These are phyloP conservation scores for Mionectes macconnelli DNA, from an alignment of 2,113 vertebrate species.

Conservation along the genomic window DNA sequence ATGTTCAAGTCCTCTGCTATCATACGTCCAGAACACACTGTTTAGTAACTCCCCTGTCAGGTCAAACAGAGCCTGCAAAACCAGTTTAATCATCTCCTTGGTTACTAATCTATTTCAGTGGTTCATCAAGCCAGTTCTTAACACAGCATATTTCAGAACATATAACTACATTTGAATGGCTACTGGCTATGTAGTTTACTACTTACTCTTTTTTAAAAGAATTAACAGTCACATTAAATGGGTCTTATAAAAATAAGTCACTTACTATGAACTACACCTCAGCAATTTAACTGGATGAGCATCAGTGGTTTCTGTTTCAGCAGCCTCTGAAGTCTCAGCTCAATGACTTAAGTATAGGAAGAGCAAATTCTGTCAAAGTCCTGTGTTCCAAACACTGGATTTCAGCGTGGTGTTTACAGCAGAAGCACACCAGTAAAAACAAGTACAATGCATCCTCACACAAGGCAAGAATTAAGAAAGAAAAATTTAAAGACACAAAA, in stretches of 20 bases:
- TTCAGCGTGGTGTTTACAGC: neutral
- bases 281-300: neutral
- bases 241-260: neutral
- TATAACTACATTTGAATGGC: neutral
- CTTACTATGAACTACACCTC: neutral
- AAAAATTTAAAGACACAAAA: neutral
- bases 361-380: neutral
- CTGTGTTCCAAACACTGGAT: neutral
- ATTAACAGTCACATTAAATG: neutral
- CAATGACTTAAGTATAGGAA: neutral
- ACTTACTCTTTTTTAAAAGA: neutral
- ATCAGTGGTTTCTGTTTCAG: neutral
- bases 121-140: constrained; percentile 6
- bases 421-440: neutral
- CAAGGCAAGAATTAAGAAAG: neutral
- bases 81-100: constrained; percentile 59
- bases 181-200: neutral
- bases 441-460: neutral
- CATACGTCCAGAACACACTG: neutral
- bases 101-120: constrained; percentile 37
- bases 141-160: neutral
- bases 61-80: constrained; percentile 57
- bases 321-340: neutral
- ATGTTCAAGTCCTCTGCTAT: neutral
- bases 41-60: constrained; percentile 5